Conservation (phyloP, 2,888 invertebrate genomes). For the Campoplex capitator region DNA sequence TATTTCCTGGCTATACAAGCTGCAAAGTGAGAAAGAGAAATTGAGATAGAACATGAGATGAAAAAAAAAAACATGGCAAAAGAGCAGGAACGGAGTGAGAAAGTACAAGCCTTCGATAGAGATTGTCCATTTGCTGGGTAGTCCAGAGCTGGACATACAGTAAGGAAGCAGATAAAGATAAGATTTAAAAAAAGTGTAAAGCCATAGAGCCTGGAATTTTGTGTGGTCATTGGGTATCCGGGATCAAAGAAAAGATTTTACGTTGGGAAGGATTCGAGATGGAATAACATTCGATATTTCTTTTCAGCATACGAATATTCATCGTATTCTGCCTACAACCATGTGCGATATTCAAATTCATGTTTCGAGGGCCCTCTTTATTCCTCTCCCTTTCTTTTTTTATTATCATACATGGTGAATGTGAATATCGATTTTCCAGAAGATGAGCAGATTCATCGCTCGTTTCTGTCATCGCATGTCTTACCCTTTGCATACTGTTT, state of each 20-base stretch:
- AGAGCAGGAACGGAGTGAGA: constrained; percentile 16
- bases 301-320: constrained; percentile 55
- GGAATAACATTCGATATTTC: constrained; percentile 34
- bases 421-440: constrained; percentile 63
- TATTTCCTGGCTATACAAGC: constrained; percentile 28
- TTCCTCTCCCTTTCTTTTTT: not conserved
- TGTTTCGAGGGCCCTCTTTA: constrained; percentile 12
- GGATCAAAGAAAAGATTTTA: constrained; percentile 51
- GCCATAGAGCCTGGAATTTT: constrained; percentile 36
- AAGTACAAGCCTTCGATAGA: constrained; percentile 41
- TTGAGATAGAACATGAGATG: constrained; percentile 30
- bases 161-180: constrained; percentile 17
- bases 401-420: not conserved
- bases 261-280: constrained; percentile 1
- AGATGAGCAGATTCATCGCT: constrained; percentile 42
- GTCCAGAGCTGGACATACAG: constrained; percentile 10
- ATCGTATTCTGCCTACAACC: constrained; percentile 56
- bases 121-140: constrained; percentile 37
- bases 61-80: constrained; percentile 23
- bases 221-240: constrained; percentile 48
- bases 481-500: constrained; percentile 42
- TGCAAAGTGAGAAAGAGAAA: constrained; percentile 34
- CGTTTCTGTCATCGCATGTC: constrained; percentile 62
- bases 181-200: constrained; percentile 3
- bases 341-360: constrained; percentile 60